Base-by-base conservation (phyloP, 2,113 vertebrate species). In the Sialia sialis region DNA sequence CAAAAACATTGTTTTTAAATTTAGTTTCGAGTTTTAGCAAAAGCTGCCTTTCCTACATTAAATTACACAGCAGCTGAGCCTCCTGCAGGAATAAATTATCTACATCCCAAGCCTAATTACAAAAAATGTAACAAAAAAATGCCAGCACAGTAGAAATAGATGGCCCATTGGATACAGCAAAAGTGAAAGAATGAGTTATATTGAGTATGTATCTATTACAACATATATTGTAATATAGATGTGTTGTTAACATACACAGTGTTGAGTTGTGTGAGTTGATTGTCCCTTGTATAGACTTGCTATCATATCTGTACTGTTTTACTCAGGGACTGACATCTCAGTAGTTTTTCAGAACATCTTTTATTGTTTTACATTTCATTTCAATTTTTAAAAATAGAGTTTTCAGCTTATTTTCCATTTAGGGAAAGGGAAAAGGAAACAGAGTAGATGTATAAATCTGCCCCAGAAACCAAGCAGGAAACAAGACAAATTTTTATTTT, bases 1-100 rank as follows among this genome's bases (percentile, higher is more conserved):
- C 64, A 48, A 95, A 96, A 91, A 39, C 39, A 82, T 25, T 76
- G 55, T 56, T 96, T 94, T 93, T 41, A 91, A 95, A 82, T 32
- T 54, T 58, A 59, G 46, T 43, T 86, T 73, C 67, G 84, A 64
- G 83, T 94, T 97, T 93, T 86, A 96, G 76, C 26, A 78, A 84
- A 89, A 81, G 18, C 18, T 69, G n/a, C 7, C 84, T 77, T 78
- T 59, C 60, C 38, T 68, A 52, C 25, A 46, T 74, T 78, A 87
- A 87, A 94, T 79, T 87, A 87, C 44, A 64, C 20, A 69, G 46
- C 54, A 90, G 63, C 59, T 86, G 69, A 74, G 58, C 26, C 34
- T 80, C 56, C 55, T 30, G 29, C 4, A 87, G 46, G 58, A 90
- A 39, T 17, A 26, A n/a, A 21, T 13, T 82, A 58, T 39, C 72